Conservation (phyloP, 2,797 vertebrate species). For the Oreochromis grahami region DNA sequence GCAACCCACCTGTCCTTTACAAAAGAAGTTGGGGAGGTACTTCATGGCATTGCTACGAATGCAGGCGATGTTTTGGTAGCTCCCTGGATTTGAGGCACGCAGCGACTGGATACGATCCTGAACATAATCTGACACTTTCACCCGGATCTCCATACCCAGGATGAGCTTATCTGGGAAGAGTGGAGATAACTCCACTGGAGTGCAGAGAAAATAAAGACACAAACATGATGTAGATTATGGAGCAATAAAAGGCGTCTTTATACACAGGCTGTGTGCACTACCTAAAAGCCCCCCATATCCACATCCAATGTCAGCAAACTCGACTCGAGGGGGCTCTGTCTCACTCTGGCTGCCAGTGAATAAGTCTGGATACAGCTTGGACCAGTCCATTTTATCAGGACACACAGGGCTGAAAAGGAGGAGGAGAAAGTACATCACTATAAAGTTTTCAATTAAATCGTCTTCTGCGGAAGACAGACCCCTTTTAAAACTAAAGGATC, state of each 20-base stretch:
- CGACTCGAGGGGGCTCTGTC: constrained; percentile 67
- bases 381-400: constrained; percentile 91
- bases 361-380: constrained; percentile 80
- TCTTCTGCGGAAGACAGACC: neutral
- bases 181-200: constrained; percentile 83
- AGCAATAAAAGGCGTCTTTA: neutral
- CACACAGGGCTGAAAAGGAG: constrained; percentile 78
- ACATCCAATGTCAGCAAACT: constrained; percentile 93
- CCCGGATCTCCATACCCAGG: constrained; percentile 89
- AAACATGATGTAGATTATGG: neutral
- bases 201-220: neutral
- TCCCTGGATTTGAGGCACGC: constrained; percentile 75
- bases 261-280: constrained; percentile 44
- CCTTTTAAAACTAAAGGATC: neutral
- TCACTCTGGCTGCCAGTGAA: constrained; percentile 60
- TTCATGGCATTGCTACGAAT: constrained; percentile 94
- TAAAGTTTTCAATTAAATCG: neutral
- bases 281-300: constrained; percentile 92
- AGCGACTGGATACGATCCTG: constrained; percentile 85
- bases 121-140: constrained; percentile 92
- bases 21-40: constrained; percentile 92
- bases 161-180: constrained; percentile 87
- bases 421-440: neutral
- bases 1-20: constrained; percentile 84
- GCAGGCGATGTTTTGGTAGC: constrained; percentile 90